Conservation (phyloP, 2,797 vertebrate species). For the Parotocinclus haroldoi region DNA sequence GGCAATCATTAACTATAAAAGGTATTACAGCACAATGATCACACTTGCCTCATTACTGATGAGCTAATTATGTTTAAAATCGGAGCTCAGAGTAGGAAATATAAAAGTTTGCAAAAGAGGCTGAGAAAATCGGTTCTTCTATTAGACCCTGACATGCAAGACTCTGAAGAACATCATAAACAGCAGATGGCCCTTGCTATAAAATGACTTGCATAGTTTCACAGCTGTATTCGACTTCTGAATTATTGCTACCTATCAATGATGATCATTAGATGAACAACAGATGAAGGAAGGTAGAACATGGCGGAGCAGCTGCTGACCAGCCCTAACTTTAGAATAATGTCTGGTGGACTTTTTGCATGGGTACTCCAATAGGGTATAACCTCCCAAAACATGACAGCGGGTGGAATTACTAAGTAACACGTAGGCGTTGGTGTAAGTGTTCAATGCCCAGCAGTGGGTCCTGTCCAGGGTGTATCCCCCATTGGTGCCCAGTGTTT, state of each 20-base stretch:
- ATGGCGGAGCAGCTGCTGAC: neutral
- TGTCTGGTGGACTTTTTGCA: neutral
- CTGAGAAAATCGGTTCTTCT: neutral
- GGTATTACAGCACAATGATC: neutral
- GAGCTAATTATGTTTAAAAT: neutral
- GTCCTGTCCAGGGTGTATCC: no score
- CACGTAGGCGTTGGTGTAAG: no score
- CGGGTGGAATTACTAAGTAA: no score
- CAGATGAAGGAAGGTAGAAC: neutral
- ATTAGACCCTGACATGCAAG: neutral
- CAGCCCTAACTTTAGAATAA: neutral
- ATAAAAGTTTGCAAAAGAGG: slow-evolving; percentile 2
- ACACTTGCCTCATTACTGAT: slow-evolving; percentile 7
- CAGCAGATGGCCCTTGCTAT: neutral
- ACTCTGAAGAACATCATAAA: neutral
- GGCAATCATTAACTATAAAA: slow-evolving; percentile 13
- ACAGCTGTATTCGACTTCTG: neutral
- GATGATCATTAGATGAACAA: neutral
- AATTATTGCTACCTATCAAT: neutral
- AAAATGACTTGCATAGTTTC: neutral
- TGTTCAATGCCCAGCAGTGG: no score
- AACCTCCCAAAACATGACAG: no score
- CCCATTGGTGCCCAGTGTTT: no score
- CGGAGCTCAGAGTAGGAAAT: slow-evolving; percentile 7
- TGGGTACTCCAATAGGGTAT: no score